Evolutionary conservation across 1,140 invertebrate genomes (phyloP), one percentile per base, ranked within the genome.

Genomic region (Arion vulgaris): DNA sequence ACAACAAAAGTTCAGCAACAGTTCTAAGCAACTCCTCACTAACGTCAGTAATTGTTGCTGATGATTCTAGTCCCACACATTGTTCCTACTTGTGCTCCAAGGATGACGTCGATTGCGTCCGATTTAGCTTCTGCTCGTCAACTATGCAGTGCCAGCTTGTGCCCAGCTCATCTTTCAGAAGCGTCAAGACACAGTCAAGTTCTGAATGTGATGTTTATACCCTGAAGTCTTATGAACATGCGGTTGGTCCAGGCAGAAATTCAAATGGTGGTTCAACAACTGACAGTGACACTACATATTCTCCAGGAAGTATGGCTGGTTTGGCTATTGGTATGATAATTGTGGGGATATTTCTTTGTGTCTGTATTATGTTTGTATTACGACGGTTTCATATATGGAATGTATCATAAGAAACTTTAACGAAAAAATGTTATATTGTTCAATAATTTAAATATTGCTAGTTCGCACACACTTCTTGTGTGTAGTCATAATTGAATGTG

Each of bases 81-180:
- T 71, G 68, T n/a, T 13, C 68, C 17, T 39, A 71, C 32, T 15
- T 23, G 32, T 71, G 68, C 68, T 71, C 68, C 4, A 71, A 39
- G 15, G 68, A 71, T 32, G 68, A 32, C 5, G 26, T 13, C 68
- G 38, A 71, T 28, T 71, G 68, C 34, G 32, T 36, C 5, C 13
- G 68, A 34, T 71, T 71, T n/a, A 71, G 68, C n/a, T 71, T 36
- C 38, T 71, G 68, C 68, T 13, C 68, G 2, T 71, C 68, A 4
- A 71, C 32, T 71, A 13, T 11, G 15, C 26, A 71, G 4, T 71
- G 68, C n/a, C 32, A 36, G 32, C 9, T 13, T 15, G 32, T 36
- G 4, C 13, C 32, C 17, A 34, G 1, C 4, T 32, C 68, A 32
- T n/a, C 34, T 17, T 1, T 71, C 1, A n/a, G 26, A 23, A 17